Conservation (phyloP, 2,888 invertebrate genomes). For the Macaria notata region DNA sequence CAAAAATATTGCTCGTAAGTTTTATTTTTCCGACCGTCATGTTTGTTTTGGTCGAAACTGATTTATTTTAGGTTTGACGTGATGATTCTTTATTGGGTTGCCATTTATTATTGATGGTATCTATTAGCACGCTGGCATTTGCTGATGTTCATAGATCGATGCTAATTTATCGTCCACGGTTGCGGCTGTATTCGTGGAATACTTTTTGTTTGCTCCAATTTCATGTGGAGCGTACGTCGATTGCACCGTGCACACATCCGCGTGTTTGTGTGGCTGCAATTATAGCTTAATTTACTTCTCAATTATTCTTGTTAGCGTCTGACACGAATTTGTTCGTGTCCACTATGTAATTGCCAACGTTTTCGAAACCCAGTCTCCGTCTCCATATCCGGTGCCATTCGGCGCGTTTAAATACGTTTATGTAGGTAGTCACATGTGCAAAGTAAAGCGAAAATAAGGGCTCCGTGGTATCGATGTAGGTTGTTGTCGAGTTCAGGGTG, state of each 20-base stretch:
- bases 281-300: slow-evolving; percentile 30
- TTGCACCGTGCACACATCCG: slow-evolving; percentile 39
- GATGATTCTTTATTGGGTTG: slow-evolving; percentile 20
- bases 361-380: slow-evolving; percentile 24
- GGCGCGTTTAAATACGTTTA: slow-evolving; percentile 5
- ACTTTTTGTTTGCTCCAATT: slow-evolving; percentile 46
- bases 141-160: slow-evolving; percentile 32
- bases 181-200: slow-evolving; percentile 30
- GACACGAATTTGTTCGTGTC: slow-evolving; percentile 25
- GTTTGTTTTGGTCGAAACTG: slow-evolving; percentile 6
- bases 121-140: slow-evolving; percentile 28
- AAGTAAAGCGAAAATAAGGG: slow-evolving; percentile 50
- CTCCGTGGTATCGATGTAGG: slow-evolving; percentile 58
- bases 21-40: slow-evolving; percentile 11
- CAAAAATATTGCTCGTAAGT: neutral
- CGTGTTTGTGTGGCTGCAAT: slow-evolving; percentile 35
- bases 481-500: slow-evolving; percentile 66
- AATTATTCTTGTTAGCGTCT: slow-evolving; percentile 27
- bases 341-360: slow-evolving; percentile 15
- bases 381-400: slow-evolving; percentile 17
- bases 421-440: slow-evolving; percentile 4
- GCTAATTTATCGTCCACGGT: slow-evolving; percentile 35
- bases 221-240: slow-evolving; percentile 33
- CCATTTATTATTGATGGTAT: slow-evolving; percentile 17
- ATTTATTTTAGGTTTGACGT: slow-evolving; percentile 4